A percentile compares a stretch with the other conserved stretches of the same genome.
Evolutionary conservation across 2,888 invertebrate species (phyloP).

Genomic region (Tillus elongatus): DNA sequence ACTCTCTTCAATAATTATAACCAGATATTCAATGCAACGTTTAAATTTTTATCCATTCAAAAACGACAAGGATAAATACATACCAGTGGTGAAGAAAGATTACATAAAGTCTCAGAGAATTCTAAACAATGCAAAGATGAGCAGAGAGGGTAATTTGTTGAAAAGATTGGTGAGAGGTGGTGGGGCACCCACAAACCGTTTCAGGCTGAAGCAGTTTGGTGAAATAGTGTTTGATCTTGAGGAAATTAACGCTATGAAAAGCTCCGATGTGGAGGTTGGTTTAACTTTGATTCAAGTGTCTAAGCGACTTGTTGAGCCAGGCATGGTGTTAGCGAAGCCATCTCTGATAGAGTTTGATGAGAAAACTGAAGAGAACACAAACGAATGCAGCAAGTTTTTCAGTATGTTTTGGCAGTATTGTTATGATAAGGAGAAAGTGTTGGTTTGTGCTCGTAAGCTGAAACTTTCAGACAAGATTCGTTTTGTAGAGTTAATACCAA

Average conservation of each 20-base stretch:
- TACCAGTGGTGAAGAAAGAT: constrained; percentile 22
- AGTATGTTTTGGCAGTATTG: neutral
- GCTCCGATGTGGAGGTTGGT: neutral
- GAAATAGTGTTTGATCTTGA: neutral
- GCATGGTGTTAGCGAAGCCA: neutral
- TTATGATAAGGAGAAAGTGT: neutral
- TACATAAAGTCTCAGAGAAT: constrained; percentile 13
- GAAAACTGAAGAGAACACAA: neutral
- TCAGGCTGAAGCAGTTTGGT: neutral
- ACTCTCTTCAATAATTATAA: constrained; percentile 21
- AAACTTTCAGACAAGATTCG: neutral
- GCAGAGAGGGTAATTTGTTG: neutral
- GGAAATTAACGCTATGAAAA: neutral
- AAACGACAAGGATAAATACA: constrained; percentile 20
- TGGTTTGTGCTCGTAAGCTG: neutral
- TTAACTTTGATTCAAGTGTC: neutral
- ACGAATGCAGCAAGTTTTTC: neutral
- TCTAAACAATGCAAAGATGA: neutral
- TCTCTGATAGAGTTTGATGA: neutral
- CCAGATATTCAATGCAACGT: constrained; percentile 19
- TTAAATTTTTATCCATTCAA: constrained; percentile 27
- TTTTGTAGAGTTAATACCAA: neutral
- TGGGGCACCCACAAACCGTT: neutral
- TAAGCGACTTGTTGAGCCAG: neutral
- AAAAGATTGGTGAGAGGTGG: neutral